These are phyloP conservation scores for Galaxias olidus DNA, from an alignment of 2,797 vertebrate species.

Conservation along the genomic window DNA sequence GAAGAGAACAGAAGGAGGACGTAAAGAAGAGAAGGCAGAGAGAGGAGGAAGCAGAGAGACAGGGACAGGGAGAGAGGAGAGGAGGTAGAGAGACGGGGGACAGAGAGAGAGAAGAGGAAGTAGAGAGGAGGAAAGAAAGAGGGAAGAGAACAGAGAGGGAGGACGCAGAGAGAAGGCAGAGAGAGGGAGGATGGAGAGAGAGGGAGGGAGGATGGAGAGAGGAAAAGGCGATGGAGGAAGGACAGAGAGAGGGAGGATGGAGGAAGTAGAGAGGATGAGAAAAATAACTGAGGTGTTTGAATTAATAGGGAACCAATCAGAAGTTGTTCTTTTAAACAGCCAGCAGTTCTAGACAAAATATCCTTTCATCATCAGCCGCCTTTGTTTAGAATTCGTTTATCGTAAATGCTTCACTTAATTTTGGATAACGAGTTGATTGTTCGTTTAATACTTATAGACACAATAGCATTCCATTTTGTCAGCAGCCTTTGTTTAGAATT, in stretches of 20 bases:
- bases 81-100: slow-evolving; percentile 21
- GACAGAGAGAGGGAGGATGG: not conserved
- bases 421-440: too few relatives aligned
- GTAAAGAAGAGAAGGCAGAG: not conserved
- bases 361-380: too few relatives aligned
- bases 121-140: not conserved
- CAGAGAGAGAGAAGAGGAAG: not conserved
- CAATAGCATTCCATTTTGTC: too few relatives aligned
- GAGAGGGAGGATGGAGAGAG: not conserved
- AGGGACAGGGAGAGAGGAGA: slow-evolving; percentile 5
- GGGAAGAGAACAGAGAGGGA: not conserved
- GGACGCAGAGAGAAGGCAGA: not conserved
- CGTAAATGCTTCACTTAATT: too few relatives aligned
- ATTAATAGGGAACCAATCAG: too few relatives aligned
- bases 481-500: too few relatives aligned
- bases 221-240: not conserved
- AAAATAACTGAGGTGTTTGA: too few relatives aligned
- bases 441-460: too few relatives aligned
- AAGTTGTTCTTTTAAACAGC: too few relatives aligned
- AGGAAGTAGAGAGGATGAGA: not conserved
- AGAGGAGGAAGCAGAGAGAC: not conserved
- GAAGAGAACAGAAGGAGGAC: not conserved
- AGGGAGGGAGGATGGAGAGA: not conserved
- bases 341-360: too few relatives aligned
- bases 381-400: too few relatives aligned